These are phyloP conservation scores for Idaea aversata DNA, from an alignment of 2,888 invertebrate genomes.

Conservation along the genomic window DNA sequence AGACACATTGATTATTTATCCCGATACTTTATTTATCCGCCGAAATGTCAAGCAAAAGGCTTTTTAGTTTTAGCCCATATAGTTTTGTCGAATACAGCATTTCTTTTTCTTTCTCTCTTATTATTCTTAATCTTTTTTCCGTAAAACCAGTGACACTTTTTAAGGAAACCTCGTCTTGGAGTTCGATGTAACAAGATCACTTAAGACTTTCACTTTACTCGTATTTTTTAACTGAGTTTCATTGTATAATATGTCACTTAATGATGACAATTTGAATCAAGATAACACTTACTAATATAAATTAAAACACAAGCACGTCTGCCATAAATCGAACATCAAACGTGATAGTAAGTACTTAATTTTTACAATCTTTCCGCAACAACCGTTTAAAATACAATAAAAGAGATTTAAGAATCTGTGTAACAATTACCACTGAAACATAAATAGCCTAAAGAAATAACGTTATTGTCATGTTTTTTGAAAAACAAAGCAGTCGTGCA, in stretches of 20 bases:
- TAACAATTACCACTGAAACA: slow-evolving; percentile 28
- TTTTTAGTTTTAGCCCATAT: not conserved
- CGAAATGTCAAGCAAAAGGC: not conserved
- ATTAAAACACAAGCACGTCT: too few species aligned
- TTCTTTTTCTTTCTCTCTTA: too few species aligned
- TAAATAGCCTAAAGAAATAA: slow-evolving; percentile 25
- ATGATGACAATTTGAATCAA: too few species aligned
- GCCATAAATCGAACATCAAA: not conserved
- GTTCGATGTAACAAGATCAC: too few species aligned
- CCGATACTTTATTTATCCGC: not conserved
- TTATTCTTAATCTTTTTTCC: too few species aligned
- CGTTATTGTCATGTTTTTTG: slow-evolving; percentile 25
- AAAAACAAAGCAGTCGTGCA: slow-evolving; percentile 23
- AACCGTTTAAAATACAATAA: slow-evolving; percentile 13
- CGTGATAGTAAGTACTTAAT: not conserved
- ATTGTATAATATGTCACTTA: too few species aligned
- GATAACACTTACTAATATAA: too few species aligned
- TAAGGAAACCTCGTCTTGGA: too few species aligned
- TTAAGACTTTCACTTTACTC: too few species aligned
- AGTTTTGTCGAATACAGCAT: not conserved
- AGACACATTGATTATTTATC: not conserved
- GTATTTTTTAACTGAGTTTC: too few species aligned
- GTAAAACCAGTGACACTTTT: too few species aligned
- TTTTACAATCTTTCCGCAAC: not conserved
- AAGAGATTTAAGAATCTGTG: slow-evolving; percentile 12